These are phyloP conservation scores for Jaculus jaculus DNA, from an alignment of 2,113 vertebrate genomes.

Conservation along the genomic window DNA sequence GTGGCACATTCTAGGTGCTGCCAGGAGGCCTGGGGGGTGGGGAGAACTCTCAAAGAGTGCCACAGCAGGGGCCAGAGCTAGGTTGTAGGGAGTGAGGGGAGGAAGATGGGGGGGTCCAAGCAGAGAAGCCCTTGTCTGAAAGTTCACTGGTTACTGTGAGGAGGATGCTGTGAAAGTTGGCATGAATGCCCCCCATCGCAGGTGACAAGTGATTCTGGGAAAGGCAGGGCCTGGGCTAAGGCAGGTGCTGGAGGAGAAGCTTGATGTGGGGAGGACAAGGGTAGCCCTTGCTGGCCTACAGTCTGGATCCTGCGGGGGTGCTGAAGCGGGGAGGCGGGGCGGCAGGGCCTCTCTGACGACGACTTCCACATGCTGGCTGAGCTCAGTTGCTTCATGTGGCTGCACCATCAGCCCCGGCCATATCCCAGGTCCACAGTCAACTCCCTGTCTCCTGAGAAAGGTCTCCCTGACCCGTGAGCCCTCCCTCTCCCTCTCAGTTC, in stretches of 20 bases:
- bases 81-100: fast-evolving
- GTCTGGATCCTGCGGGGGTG: not conserved
- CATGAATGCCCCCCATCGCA: no score
- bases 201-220: not conserved
- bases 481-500: not conserved
- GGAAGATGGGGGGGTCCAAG: not conserved
- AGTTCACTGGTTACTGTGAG: not conserved
- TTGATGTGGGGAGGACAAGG: not conserved
- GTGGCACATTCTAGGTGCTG: not conserved
- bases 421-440: not conserved
- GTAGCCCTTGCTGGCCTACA: not conserved
- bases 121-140: not conserved
- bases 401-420: not conserved
- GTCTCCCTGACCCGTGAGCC: not conserved
- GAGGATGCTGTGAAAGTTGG: not conserved
- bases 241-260: not conserved
- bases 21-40: fast-evolving
- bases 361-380: not conserved
- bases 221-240: not conserved
- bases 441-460: not conserved
- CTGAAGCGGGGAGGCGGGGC: not conserved
- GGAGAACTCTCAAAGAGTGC: not conserved
- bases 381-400: not conserved
- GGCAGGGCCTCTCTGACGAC: not conserved
- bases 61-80: not conserved